Evolutionary conservation across 2,113 vertebrate genomes (phyloP).

Genomic region (human): DNA sequence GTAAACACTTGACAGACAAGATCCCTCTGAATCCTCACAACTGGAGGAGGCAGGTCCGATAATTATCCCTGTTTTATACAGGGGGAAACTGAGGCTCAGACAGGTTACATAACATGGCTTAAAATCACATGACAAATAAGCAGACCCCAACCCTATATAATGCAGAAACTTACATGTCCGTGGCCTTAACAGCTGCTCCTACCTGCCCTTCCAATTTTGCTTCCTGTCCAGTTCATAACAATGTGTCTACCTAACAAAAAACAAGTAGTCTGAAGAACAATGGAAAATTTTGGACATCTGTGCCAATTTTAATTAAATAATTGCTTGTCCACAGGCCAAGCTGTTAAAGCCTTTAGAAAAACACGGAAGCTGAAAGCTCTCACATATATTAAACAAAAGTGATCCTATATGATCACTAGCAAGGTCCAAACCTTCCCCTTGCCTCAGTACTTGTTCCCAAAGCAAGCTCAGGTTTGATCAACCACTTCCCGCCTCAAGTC

Average conservation of each 20-base stretch:
- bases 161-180: not conserved
- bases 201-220: not conserved
- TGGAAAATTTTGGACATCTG: not conserved
- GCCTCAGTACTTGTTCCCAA: not conserved
- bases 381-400: not conserved
- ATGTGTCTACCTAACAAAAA: not conserved
- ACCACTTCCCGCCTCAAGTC: not conserved
- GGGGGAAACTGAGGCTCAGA: not conserved
- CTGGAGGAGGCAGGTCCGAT: not conserved
- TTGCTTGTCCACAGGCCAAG: not conserved
- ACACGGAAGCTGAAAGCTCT: not conserved
- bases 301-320: constrained; percentile 42
- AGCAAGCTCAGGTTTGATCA: not conserved
- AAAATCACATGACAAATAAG: not conserved
- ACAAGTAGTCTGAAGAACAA: not conserved
- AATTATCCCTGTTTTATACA: not conserved
- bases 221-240: not conserved
- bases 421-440: not conserved
- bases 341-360: not conserved
- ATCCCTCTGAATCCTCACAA: not conserved
- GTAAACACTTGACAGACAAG: not conserved
- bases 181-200: not conserved
- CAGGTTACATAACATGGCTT: not conserved
- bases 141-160: not conserved
- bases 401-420: not conserved